Base-by-base conservation (phyloP, 2,113 vertebrate genomes). In the Crocuta crocuta region DNA sequence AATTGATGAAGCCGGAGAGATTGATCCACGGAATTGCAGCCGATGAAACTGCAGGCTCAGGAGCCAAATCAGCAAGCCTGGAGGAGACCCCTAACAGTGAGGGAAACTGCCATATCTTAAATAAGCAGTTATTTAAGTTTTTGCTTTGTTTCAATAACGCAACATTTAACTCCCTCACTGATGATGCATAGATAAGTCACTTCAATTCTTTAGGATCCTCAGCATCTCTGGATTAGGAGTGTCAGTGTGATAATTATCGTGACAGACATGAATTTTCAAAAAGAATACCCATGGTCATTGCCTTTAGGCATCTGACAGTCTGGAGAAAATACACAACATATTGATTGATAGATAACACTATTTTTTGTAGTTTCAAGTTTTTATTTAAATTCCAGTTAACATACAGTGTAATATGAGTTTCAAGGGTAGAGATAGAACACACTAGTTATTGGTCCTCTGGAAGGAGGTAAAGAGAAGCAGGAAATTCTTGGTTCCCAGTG, bases 131-230 rank as follows among this genome's bases (percentile, higher is more conserved):
- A 33, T 73, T 73, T 89, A 71, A 17, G 9, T 73, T 79, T 95
- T 94, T 81, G 28, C 68, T 93, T 93, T 85, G 19, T 84, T 95
- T 97, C 45, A 48, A 28, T 50, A 86, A 96, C 21, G 39, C 81
- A 55, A 35, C 78, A 83, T 80, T 91, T 92, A 70, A 50, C 35
- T 87, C 68, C 65, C 79, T 96, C 21, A 7, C 31, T 87, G 19
- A 39, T 97, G 74, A 91, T 61, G 50, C 80, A n/a, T 61, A 71
- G 24, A 88, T 28, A 89, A 68, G 88, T 86, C 78, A 73, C 23
- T 70, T 94, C 28, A 28, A 12, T 80, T 96, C 45, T 89, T 55
- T 61, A 58, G 28, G 45, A 35, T 9, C 12, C 80, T 94, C 28
- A 58, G 10, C 24, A 81, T 61, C 74, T 61, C 12, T 17, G 3